Conservation (phyloP, 2,888 invertebrate species). For the Oscheius sp. region DNA sequence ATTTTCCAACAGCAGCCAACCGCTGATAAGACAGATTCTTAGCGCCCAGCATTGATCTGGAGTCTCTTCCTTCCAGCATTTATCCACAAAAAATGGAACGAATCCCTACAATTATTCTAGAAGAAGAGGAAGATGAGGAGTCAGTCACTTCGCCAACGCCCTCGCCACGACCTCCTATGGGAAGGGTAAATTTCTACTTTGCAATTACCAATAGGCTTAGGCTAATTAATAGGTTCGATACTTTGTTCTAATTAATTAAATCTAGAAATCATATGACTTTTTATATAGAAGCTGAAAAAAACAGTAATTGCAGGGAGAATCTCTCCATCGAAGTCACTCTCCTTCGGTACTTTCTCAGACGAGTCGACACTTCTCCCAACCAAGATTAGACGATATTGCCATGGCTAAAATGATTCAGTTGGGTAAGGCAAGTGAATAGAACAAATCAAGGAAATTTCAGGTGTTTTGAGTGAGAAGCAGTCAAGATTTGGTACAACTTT, state of each 20-base stretch:
- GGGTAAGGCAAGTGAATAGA: constrained; percentile 25
- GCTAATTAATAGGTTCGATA: too few species aligned
- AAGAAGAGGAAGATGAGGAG: constrained; percentile 30
- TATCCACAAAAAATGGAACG: constrained; percentile 5
- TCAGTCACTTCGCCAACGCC: not conserved
- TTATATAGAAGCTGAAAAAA: not conserved
- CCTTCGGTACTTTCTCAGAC: constrained; percentile 14
- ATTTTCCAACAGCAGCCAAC: too few species aligned
- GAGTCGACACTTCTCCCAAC: constrained; percentile 31
- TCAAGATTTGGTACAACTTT: constrained; percentile 19
- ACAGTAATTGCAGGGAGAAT: not conserved
- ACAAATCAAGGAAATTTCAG: not conserved
- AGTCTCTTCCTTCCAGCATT: not conserved
- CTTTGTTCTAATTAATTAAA: too few species aligned
- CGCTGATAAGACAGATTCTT: not conserved
- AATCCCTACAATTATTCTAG: constrained; percentile 24
- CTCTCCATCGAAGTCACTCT: constrained; percentile 12
- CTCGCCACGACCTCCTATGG: not conserved
- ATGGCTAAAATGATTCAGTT: constrained; percentile 41
- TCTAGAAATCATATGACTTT: too few species aligned
- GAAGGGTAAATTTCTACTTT: constrained; percentile 1
- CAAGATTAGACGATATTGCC: constrained; percentile 33
- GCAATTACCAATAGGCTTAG: too few species aligned
- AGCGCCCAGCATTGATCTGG: not conserved
- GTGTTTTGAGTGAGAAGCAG: constrained; percentile 23